A percentile compares a stretch with the other conserved stretches of the same genome.
phyloP scores from a whole-genome alignment of 2,888 invertebrate species.

The Apodemia zela region DNA sequence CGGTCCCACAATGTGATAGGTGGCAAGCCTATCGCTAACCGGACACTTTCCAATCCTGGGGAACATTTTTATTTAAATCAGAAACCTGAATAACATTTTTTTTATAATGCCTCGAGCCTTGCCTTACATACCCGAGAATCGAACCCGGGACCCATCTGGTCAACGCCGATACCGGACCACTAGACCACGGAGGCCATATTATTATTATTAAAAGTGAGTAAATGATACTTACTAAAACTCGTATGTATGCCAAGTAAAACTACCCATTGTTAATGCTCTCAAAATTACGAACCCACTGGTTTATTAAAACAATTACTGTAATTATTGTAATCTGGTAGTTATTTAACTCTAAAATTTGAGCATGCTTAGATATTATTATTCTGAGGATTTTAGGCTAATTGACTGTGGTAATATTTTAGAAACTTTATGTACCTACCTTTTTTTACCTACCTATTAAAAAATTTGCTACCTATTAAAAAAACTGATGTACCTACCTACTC shows the following conservation, averaged over 20 bases:
- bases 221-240: not conserved
- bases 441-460: not conserved
- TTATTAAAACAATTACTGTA: slow-evolving; percentile 4
- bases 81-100: too few relatives aligned
- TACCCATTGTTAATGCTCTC: not conserved
- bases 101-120: too few relatives aligned
- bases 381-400: slow-evolving; percentile 7
- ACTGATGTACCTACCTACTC: too few relatives aligned
- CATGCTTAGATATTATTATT: slow-evolving; percentile 1
- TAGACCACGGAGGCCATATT: too few relatives aligned
- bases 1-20: too few relatives aligned
- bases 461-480: too few relatives aligned
- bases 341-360: slow-evolving; percentile 1
- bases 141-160: too few relatives aligned
- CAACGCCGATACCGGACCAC: too few relatives aligned
- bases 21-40: too few relatives aligned
- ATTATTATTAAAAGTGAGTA: not conserved
- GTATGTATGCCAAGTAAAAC: not conserved
- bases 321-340: not conserved
- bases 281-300: not conserved
- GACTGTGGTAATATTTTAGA: not conserved
- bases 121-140: too few relatives aligned
- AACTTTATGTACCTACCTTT: not conserved
- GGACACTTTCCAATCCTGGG: too few relatives aligned
- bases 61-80: too few relatives aligned